Evolutionary conservation across 2,888 invertebrate species (phyloP).

Genomic region (Seladonia tumulorum): DNA sequence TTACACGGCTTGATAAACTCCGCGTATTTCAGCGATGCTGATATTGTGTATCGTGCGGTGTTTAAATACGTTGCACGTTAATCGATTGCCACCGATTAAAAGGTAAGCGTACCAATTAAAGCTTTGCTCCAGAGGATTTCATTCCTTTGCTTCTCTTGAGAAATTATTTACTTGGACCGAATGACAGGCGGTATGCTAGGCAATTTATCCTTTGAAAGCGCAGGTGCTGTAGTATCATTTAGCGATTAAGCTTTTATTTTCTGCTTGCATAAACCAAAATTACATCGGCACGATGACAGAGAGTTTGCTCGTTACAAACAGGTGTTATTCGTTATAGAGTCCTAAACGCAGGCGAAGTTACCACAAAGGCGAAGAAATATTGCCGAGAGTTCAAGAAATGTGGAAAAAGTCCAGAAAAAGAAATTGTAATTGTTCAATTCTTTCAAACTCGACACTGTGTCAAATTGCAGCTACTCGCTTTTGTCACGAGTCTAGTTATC

Average conservation of each 20-base stretch:
- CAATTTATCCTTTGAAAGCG: not conserved
- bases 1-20: not conserved
- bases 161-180: not conserved
- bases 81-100: not conserved
- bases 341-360: not conserved
- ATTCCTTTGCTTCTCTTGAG: not conserved
- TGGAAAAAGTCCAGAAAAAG: too few relatives aligned
- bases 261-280: constrained; percentile 2
- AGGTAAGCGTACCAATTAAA: not conserved
- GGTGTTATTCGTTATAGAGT: not conserved
- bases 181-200: not conserved
- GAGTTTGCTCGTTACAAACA: constrained; percentile 1
- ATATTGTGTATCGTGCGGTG: not conserved
- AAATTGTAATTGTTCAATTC: too few relatives aligned
- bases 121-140: not conserved
- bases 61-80: not conserved
- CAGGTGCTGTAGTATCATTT: not conserved
- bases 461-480: too few relatives aligned
- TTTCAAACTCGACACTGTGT: too few relatives aligned
- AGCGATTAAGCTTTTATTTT: not conserved
- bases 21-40: not conserved
- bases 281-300: not conserved
- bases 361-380: not conserved
- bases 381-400: too few relatives aligned
- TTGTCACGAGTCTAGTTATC: too few relatives aligned